Conservation (phyloP, 2,113 vertebrate genomes). For the Nettapus auritus region DNA sequence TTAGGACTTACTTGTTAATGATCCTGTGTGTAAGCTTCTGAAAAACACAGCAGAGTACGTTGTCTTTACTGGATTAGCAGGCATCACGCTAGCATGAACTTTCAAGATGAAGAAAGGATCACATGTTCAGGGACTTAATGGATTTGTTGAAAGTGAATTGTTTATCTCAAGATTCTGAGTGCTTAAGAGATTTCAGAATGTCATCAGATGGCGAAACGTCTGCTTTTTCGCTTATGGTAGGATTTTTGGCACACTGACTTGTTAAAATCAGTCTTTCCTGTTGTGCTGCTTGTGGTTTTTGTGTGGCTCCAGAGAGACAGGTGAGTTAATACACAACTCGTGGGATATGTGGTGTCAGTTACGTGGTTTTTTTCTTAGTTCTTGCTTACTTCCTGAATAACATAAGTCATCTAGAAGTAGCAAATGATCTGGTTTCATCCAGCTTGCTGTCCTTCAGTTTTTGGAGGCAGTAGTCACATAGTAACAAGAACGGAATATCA, state of each 20-base stretch:
- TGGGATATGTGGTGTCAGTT: not conserved
- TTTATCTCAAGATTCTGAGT: constrained; percentile 4
- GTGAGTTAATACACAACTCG: not conserved
- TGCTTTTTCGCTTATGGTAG: not conserved
- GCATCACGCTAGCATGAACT: not conserved
- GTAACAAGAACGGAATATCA: not conserved
- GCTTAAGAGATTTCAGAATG: not conserved
- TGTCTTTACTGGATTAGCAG: not conserved
- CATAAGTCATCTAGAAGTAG: not conserved
- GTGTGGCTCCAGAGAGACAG: not conserved
- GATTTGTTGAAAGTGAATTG: not conserved
- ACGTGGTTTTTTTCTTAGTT: not conserved
- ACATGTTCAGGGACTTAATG: not conserved
- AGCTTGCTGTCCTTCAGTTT: not conserved
- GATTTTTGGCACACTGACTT: not conserved
- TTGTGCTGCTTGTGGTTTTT: not conserved
- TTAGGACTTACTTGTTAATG: not conserved
- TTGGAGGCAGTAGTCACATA: not conserved
- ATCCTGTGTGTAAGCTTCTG: not conserved
- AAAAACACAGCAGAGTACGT: not conserved
- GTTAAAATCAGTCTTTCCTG: not conserved
- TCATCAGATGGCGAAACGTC: not conserved
- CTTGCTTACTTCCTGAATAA: not conserved
- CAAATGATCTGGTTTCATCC: not conserved
- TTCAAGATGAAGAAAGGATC: not conserved